phyloP scores from a whole-genome alignment of 1,140 invertebrate species.

The Eurosta solidaginis region DNA sequence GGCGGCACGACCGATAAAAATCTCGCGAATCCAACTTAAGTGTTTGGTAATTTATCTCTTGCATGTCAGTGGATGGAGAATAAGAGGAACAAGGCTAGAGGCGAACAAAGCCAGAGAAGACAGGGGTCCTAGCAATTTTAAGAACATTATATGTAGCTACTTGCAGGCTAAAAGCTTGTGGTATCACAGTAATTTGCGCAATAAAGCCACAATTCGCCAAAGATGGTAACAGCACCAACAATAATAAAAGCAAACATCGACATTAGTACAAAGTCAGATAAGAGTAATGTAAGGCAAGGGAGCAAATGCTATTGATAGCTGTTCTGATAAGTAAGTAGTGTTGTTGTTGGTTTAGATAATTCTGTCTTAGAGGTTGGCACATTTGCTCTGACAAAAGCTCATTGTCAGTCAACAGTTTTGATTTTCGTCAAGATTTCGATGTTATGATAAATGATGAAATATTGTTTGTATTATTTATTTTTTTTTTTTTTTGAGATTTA shows the following conservation, averaged over 20 bases:
- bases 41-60: slow-evolving; percentile 59
- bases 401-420: slow-evolving; percentile 52
- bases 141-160: too few species aligned
- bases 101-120: not conserved
- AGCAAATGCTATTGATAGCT: too few species aligned
- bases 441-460: slow-evolving; percentile 60
- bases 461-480: too few species aligned
- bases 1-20: slow-evolving; percentile 50
- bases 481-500: slow-evolving; percentile 31
- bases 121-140: too few species aligned
- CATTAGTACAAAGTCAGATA: not conserved
- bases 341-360: not conserved
- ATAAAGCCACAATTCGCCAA: slow-evolving; percentile 45
- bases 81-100: not conserved
- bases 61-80: slow-evolving; percentile 10
- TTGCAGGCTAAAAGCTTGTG: not conserved
- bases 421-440: slow-evolving; percentile 40
- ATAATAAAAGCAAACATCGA: too few species aligned
- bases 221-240: not conserved
- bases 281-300: not conserved
- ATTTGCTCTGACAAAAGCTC: slow-evolving; percentile 42
- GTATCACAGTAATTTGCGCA: slow-evolving; percentile 35
- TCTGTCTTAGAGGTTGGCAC: not conserved
- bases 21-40: slow-evolving; percentile 60
- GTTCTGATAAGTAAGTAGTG: too few species aligned